Evolutionary conservation across 2,797 vertebrate genomes (phyloP).

Genomic region (Rhinoraja longicauda): DNA sequence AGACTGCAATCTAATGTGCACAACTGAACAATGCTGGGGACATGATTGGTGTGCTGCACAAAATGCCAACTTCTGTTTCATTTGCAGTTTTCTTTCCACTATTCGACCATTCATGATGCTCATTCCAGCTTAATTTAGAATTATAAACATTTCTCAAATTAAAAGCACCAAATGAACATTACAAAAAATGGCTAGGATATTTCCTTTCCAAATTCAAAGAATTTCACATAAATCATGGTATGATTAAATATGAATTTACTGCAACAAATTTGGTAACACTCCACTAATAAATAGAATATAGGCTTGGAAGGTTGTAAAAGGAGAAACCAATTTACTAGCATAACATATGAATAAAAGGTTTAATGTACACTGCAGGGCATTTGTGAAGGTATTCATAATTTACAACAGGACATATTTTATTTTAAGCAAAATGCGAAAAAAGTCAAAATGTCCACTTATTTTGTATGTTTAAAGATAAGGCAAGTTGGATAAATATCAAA

Average conservation of each 20-base stretch:
- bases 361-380: not conserved
- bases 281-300: no score
- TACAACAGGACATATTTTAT: not conserved
- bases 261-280: not conserved
- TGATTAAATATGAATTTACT: not conserved
- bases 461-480: not conserved
- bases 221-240: not conserved
- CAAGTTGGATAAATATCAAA: not conserved
- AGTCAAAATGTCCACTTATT: not conserved
- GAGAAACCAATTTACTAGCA: not conserved
- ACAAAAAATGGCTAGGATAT: not conserved
- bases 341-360: not conserved
- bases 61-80: constrained; percentile 16
- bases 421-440: not conserved
- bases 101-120: not conserved
- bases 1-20: constrained; percentile 25
- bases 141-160: not conserved
- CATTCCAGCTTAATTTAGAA: not conserved
- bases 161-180: not conserved
- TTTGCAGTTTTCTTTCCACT: constrained; percentile 6
- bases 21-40: constrained; percentile 9
- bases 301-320: not conserved
- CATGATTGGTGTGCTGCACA: not conserved
- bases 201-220: not conserved
- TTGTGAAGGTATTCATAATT: not conserved